Evolutionary conservation across 2,113 vertebrate genomes (phyloP), one percentile per base, ranked within the genome.

Genomic region (Callithrix jacchus): DNA sequence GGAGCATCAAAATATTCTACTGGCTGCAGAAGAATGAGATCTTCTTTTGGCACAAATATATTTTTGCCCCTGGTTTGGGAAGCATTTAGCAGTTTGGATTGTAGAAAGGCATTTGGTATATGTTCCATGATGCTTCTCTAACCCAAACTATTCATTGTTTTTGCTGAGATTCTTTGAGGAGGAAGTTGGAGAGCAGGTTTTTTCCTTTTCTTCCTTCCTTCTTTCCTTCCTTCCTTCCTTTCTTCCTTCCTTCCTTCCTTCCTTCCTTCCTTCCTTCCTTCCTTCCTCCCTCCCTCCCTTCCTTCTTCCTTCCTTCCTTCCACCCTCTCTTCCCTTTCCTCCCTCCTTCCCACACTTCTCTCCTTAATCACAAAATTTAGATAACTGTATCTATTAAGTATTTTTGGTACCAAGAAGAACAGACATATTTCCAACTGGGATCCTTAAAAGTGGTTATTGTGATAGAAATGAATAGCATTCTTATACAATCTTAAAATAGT

Each of bases 161-260:
- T 86, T 73, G 56, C 42, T 64, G 68, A 56, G n/a, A 89, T 92
- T 85, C 30, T 88, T 70, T 92, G 66, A 97, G 52, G 49, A 94
- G 54, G 70, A 68, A 74, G 37, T 80, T 52, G 64, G 25, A 52
- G 3, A 30, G 18, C 23, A 35, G 40, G 12, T 89, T 16, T 42
- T n/a, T 74, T 68, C 2, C 74, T 85, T 17, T 37, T 8, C 13
- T 3, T 5, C 42, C 8, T 8, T 18, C 25, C 16, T n/a, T n/a
- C n/a, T n/a, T n/a, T n/a, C 2, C 2, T 40, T 13, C 23, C 9
- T 1, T 21, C 32, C 21, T n/a, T n/a, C n/a, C 0, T 16, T 37
- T 8, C 13, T 3, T 8, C 42, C 5, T 13, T 18, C 25, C 8
- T 40, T 30, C 2, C 2, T 40, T 20, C 16, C 3, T 2, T 21